Evolutionary conservation across 2,113 vertebrate species (phyloP).

Genomic region (Tricholaema leucomelas): DNA sequence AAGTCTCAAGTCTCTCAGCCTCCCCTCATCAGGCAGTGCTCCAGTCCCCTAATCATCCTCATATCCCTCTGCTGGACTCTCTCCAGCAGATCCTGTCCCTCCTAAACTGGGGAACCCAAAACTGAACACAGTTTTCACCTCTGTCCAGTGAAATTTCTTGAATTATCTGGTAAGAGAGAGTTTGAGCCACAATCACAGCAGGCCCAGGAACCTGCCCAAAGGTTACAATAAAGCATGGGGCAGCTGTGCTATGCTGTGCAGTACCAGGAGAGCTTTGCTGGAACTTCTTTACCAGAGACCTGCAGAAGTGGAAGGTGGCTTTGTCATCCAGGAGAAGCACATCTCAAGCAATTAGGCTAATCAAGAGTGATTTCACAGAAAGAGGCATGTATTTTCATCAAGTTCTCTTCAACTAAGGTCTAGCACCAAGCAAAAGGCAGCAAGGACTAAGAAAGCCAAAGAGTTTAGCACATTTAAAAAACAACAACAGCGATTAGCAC

Average conservation of each 20-base stretch:
- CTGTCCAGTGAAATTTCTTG: neutral
- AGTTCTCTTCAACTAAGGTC: slow-evolving; percentile 9
- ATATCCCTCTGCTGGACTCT: too few relatives aligned
- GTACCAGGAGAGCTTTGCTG: neutral
- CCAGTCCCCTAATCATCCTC: too few relatives aligned
- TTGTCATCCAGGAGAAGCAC: neutral
- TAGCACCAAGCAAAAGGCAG: neutral
- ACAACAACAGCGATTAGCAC: slow-evolving; percentile 1
- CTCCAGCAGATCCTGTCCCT: too few relatives aligned
- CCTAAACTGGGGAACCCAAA: too few relatives aligned
- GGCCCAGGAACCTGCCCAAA: neutral
- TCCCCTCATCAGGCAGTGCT: too few relatives aligned
- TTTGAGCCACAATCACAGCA: neutral
- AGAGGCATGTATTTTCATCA: slow-evolving; percentile 23
- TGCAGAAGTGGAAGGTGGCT: neutral
- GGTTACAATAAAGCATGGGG: neutral
- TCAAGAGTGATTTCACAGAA: neutral
- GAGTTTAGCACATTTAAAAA: slow-evolving; percentile 19
- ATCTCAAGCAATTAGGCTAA: slow-evolving; percentile 6
- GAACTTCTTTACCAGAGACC: neutral
- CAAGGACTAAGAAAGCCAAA: neutral
- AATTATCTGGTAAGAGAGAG: neutral
- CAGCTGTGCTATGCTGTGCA: neutral
- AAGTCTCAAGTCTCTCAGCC: too few relatives aligned
- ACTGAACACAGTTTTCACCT: too few relatives aligned